Conservation (phyloP, 2,797 vertebrate genomes). For the Lithobates pipiens region DNA sequence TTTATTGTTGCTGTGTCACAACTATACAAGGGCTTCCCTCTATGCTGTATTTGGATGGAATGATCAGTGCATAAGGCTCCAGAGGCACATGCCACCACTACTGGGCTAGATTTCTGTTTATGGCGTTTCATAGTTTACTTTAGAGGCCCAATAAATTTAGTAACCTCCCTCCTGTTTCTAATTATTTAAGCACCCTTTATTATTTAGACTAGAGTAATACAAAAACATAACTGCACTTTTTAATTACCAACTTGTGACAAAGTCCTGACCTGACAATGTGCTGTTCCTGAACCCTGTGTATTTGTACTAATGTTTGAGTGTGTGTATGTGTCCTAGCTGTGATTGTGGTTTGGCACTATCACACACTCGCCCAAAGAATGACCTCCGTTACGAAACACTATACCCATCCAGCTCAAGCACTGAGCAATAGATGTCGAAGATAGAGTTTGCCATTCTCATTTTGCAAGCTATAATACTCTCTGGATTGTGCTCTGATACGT, state of each 20-base stretch:
- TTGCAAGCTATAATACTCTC: constrained; percentile 61
- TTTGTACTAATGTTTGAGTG: background rate
- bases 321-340: constrained; percentile 36
- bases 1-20: background rate
- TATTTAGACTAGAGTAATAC: background rate
- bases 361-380: constrained; percentile 28
- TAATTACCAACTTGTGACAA: background rate
- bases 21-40: background rate
- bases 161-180: too few relatives aligned
- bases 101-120: background rate
- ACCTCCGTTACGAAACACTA: constrained; percentile 49
- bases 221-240: background rate
- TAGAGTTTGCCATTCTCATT: constrained; percentile 60
- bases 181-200: background rate
- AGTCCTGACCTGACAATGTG: background rate
- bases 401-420: constrained; percentile 42
- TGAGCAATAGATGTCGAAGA: constrained; percentile 57
- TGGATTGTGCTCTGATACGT: constrained; percentile 59
- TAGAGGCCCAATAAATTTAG: too few relatives aligned
- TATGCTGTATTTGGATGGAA: background rate
- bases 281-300: background rate
- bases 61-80: too few relatives aligned
- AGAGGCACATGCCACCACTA: background rate
- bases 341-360: constrained; percentile 44
- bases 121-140: background rate